Percentiles rank a stretch among this genome's conserved stretches.
phyloP scores from a whole-genome alignment of 1,140 invertebrate species.

The Pantala flavescens region DNA sequence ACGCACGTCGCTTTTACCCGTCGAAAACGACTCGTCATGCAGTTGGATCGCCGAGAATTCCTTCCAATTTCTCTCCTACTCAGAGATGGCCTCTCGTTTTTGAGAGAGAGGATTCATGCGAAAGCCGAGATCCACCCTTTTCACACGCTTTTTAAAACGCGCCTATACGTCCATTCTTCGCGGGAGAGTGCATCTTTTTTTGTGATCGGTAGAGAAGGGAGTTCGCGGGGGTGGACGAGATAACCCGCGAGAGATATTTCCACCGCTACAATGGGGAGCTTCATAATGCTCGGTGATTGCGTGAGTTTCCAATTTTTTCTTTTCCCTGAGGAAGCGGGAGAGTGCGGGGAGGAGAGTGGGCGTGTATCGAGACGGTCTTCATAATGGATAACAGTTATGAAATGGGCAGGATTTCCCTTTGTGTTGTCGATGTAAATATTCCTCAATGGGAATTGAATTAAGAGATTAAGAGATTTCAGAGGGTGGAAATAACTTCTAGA shows the following conservation, averaged over 20 bases:
- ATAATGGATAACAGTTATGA: too few species aligned
- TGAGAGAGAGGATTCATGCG: background rate
- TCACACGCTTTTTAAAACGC: background rate
- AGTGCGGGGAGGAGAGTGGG: background rate
- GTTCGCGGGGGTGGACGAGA: background rate
- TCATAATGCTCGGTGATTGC: conserved; percentile 4
- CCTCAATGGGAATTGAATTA: background rate
- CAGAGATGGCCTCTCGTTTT: background rate
- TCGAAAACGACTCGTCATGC: conserved; percentile 1
- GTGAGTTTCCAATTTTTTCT: background rate
- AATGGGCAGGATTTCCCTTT: background rate
- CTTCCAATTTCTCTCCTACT: background rate
- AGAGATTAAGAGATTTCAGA: background rate
- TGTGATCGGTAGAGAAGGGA: background rate
- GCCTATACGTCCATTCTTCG: background rate
- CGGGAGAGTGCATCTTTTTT: background rate
- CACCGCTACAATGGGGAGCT: background rate
- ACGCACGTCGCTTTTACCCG: background rate
- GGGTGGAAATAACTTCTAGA: background rate
- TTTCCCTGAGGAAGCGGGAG: background rate
- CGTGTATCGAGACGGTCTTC: background rate
- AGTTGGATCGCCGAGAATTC: background rate
- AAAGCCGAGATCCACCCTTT: background rate
- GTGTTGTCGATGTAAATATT: background rate
- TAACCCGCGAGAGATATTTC: background rate